Percentiles rank a stretch among this genome's conserved stretches.
Evolutionary conservation across 2,113 vertebrate species (phyloP).

Genomic region (Cygnus buccinator): DNA sequence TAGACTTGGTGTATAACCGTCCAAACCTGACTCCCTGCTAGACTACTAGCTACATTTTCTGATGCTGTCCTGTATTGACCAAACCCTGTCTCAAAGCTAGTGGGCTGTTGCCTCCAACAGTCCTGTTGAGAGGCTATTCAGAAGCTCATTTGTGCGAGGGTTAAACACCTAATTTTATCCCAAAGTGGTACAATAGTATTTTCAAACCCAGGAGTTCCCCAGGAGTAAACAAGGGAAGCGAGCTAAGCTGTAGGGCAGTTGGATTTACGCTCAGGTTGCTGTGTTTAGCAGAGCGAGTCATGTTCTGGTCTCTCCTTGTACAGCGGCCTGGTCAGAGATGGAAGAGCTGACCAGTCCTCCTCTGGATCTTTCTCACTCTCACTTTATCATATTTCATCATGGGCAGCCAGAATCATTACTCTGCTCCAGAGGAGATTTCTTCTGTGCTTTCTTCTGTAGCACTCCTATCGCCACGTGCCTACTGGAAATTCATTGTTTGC

Average conservation of each 20-base stretch:
- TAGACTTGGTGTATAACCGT: neutral
- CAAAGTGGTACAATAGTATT: neutral
- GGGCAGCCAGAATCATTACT: neutral
- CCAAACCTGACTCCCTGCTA: neutral
- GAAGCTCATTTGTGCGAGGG: neutral
- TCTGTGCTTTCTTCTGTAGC: neutral
- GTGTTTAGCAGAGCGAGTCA: too few species aligned
- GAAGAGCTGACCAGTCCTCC: neutral
- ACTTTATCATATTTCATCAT: fast-evolving
- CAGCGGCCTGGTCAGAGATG: neutral
- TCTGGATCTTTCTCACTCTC: neutral
- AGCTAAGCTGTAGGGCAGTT: too few species aligned
- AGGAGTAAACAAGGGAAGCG: too few species aligned
- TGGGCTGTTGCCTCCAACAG: neutral
- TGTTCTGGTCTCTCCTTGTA: too few species aligned
- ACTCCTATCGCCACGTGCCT: neutral
- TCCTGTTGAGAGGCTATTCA: neutral
- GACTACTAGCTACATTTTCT: neutral
- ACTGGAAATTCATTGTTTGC: neutral
- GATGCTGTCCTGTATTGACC: neutral
- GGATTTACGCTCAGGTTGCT: too few species aligned
- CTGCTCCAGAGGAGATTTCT: neutral
- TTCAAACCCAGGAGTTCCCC: too few species aligned
- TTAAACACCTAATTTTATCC: neutral
- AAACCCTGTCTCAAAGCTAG: neutral